Percentiles rank a stretch among this genome's conserved stretches.
Evolutionary conservation across 2,888 invertebrate genomes (phyloP).

Genomic region (Xylota sylvarum): DNA sequence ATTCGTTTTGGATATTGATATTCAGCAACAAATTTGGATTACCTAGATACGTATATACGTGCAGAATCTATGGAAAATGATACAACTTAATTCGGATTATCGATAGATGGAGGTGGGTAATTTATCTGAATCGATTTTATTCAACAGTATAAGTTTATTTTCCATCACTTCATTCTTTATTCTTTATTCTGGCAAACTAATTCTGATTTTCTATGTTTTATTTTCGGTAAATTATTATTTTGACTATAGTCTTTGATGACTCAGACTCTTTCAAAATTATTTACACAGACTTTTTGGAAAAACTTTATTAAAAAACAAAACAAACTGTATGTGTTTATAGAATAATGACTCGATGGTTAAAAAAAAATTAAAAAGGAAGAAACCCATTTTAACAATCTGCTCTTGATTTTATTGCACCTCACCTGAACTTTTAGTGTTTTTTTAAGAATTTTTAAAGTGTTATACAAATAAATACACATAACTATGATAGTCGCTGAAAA

Average conservation of each 20-base stretch:
- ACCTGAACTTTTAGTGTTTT: constrained; percentile 6
- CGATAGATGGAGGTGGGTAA: constrained; percentile 71
- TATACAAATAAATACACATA: constrained; percentile 12
- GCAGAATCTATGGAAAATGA: constrained; percentile 49
- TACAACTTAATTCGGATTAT: constrained; percentile 55
- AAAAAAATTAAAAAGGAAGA: neutral
- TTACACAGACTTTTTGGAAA: neutral
- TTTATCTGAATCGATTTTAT: constrained; percentile 11
- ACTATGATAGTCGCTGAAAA: constrained; percentile 37
- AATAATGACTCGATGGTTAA: neutral
- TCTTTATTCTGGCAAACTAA: neutral
- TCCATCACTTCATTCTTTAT: neutral
- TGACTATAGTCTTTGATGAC: constrained; percentile 18
- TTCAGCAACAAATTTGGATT: constrained; percentile 52
- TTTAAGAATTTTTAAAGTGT: constrained; percentile 10
- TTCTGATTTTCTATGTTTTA: constrained; percentile 1
- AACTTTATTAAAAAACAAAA: neutral
- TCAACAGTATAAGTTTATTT: neutral
- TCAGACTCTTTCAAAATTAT: constrained; percentile 20
- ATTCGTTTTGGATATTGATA: constrained; percentile 62
- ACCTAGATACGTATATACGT: neutral
- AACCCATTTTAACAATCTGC: neutral
- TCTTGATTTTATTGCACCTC: neutral
- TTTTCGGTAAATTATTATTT: constrained; percentile 26
- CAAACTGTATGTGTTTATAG: neutral